Base-by-base conservation (phyloP, 2,113 vertebrate genomes). In the Uria aalge region DNA sequence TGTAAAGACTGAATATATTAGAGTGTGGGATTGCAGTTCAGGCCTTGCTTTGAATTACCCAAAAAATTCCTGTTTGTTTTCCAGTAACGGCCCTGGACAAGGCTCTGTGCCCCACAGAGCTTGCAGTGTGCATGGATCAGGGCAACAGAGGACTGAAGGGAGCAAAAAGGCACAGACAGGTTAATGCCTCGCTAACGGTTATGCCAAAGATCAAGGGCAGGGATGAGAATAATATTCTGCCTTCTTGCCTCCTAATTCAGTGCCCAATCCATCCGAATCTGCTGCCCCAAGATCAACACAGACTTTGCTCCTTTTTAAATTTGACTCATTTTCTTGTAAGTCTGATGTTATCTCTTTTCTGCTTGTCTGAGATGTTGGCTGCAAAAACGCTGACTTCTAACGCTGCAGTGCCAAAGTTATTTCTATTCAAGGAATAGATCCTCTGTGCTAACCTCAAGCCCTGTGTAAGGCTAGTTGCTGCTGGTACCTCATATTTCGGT, bases 331-430 rank as follows among this genome's bases (percentile, higher is more conserved):
- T 92, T 91, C 96, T 91, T 76, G 74, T 85, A 73, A 95, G 32
- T 19, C 41, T 68, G 96, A 95, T 96, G 86, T 75, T 94, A 95
- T 95, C 95, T 96, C 71, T 57, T 32, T 43, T 73, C n/a, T 86
- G 63, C 56, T 67, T 16, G 0, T 53, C 30, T 8, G 81, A 95
- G 81, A 24, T 36, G 50, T 4, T 91, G 92, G 94, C 94, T 90
- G 74, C 41, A 91, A 81, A 93, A 96, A 38, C 48, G 77, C 93
- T 96, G 95, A 96, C 57, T 85, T 89, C 67, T 55, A 79, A 38
- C 85, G 30, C 50, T 66, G 56, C 52, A 72, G 20, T 32, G 92
- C 88, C 94, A 71, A 83, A 92, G 40, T 18, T 0, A 43, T 60
- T 71, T 64, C 81, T 91, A 4, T 50, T 66, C 74, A 57, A 78